phyloP scores from a whole-genome alignment of 1,140 invertebrate species.

The Ganaspis sp. region DNA sequence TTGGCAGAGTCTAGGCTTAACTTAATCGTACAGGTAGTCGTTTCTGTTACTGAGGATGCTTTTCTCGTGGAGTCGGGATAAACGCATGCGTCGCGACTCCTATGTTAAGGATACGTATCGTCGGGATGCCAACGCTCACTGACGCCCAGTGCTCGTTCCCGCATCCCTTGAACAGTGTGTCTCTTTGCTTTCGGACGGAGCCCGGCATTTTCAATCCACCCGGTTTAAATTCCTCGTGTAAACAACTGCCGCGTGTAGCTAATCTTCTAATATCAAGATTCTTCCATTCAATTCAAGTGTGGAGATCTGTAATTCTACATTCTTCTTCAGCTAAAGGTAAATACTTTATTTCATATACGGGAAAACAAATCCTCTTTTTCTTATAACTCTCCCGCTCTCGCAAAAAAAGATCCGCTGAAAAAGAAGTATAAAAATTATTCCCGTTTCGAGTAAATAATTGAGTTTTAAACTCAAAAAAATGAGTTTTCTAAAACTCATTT shows the following conservation, averaged over 20 bases:
- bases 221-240: background rate
- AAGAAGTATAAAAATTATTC: too few relatives aligned
- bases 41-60: background rate
- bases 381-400: background rate
- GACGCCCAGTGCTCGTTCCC: conserved; percentile 27
- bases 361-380: background rate
- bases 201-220: background rate
- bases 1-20: background rate
- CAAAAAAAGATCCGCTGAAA: background rate
- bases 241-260: background rate
- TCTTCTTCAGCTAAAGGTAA: background rate
- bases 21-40: conserved; percentile 27
- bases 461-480: too few relatives aligned
- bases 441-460: too few relatives aligned
- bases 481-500: too few relatives aligned
- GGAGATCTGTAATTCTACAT: background rate
- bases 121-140: conserved; percentile 38
- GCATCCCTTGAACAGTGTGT: conserved; percentile 20
- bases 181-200: background rate
- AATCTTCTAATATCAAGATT: background rate
- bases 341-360: background rate
- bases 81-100: conserved; percentile 25
- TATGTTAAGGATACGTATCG: conserved; percentile 26
- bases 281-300: background rate
- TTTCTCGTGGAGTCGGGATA: background rate